phyloP scores from a whole-genome alignment of 2,113 vertebrate species.

The Tretioscincus oriximinensis region DNA sequence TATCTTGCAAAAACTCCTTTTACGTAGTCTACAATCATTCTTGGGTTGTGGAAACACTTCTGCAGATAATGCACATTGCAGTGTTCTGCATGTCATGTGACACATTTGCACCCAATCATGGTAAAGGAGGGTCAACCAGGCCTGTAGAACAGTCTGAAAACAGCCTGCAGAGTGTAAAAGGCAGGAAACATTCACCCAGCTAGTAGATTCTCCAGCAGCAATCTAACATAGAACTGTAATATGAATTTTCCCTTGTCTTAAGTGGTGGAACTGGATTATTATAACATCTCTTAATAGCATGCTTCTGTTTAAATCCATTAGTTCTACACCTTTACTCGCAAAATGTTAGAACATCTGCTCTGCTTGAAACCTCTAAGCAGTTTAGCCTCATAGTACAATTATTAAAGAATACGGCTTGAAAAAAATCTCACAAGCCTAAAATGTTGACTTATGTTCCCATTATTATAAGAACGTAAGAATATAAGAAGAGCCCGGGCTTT shows the following conservation, averaged over 20 bases:
- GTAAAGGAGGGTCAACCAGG: no score
- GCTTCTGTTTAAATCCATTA: background rate
- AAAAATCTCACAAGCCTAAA: background rate
- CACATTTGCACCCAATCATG: no score
- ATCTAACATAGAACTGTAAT: background rate
- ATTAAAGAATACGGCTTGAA: background rate
- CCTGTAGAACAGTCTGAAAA: no score
- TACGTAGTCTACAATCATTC: no score
- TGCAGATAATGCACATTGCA: no score
- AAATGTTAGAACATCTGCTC: background rate
- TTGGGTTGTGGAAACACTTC: no score
- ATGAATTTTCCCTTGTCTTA: background rate
- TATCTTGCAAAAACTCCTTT: no score
- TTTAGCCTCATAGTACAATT: background rate
- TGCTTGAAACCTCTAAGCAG: background rate
- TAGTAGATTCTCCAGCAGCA: background rate
- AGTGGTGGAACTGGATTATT: background rate
- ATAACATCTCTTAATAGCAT: background rate
- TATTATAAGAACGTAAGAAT: no score
- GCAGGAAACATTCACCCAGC: no score
- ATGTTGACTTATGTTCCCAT: background rate
- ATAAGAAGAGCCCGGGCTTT: no score
- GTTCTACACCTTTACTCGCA: background rate
- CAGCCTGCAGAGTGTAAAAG: no score
- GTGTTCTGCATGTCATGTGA: no score